Evolutionary conservation across 2,113 vertebrate species (phyloP), one percentile per base, ranked within the genome.

Genomic region (Tupaia chinensis): DNA sequence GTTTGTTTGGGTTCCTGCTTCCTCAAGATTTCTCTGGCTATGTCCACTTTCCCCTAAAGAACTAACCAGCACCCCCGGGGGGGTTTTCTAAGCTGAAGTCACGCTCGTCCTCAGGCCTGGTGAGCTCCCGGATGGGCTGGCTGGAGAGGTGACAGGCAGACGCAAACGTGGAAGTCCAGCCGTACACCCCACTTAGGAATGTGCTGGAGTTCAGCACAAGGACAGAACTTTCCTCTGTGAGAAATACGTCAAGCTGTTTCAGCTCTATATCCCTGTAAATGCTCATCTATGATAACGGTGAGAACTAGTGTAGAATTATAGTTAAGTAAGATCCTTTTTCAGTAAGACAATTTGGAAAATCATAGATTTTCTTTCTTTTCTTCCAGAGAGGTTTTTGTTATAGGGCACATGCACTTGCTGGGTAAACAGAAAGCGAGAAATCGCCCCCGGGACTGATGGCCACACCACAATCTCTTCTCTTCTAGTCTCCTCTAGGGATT

Each of bases 51-150:
- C 6, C 34, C 32, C 7, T 0, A 9, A 73, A 74, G 14, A n/a
- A 25, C 68, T 53, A 7, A 12, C 15, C 9, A 15, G 1, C 0
- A 1, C 66, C 10, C 22, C 23, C 9, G 12, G 3, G 3, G 22
- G 44, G 9, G 32, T 17, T 61, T 17, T 54, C n/a, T 2, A 22
- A 16, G 6, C 13, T 15, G 7, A 12, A 70, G 32, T 44, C 17
- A 53, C 29, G 32, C 11, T 2, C 5, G 44, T 44, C 44, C 44
- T 2, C 1, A 1, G 56, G 65, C 29, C 0, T 22, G 22, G 5
- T 9, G 44, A 10, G 65, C 1, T 22, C 32, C 27, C 13, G 14
- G 4, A 6, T 0, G 0, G 25, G 54, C 17, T 1, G 1, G 32
- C 9, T 10, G 27, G 29, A 34, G 0, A 17, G 22, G 15, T 2